Conservation (phyloP, 2,797 vertebrate species). For the Lindbergichthys nudifrons region DNA sequence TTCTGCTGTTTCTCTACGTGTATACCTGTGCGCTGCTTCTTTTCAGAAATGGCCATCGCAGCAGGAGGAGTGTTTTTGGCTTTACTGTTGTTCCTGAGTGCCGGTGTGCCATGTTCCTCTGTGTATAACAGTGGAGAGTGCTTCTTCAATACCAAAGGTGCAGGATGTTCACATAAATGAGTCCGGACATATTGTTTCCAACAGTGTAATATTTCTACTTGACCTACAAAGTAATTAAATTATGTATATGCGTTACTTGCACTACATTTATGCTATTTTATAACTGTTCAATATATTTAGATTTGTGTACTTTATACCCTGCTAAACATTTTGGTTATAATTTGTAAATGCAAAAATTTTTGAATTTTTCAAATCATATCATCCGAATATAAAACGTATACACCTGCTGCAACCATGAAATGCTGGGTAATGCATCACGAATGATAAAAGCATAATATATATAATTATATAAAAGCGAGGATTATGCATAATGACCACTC, state of each 20-base stretch:
- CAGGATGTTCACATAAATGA: neutral
- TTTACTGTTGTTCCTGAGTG: slow-evolving; percentile 69
- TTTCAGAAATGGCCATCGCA: slow-evolving; percentile 68
- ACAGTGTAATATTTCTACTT: neutral
- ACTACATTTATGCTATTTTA: neutral
- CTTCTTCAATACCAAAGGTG: slow-evolving; percentile 87
- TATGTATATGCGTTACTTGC: too few species aligned
- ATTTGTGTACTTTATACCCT: neutral
- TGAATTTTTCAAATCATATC: neutral
- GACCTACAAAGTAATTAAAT: neutral
- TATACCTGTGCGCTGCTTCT: neutral
- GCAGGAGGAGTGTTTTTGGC: slow-evolving; percentile 55
- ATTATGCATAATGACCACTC: neutral
- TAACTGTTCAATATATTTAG: neutral
- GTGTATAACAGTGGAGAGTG: slow-evolving; percentile 81
- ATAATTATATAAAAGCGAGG: neutral
- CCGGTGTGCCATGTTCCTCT: slow-evolving; percentile 62
- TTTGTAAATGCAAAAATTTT: neutral
- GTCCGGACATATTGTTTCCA: neutral
- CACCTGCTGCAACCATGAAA: neutral
- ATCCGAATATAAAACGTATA: neutral
- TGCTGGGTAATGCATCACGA: neutral
- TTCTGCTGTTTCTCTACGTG: neutral
- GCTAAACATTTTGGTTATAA: neutral
- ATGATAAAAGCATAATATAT: neutral